These are phyloP conservation scores for Copidosoma floridanum DNA, from an alignment of 1,140 invertebrate species.

Conservation along the genomic window DNA sequence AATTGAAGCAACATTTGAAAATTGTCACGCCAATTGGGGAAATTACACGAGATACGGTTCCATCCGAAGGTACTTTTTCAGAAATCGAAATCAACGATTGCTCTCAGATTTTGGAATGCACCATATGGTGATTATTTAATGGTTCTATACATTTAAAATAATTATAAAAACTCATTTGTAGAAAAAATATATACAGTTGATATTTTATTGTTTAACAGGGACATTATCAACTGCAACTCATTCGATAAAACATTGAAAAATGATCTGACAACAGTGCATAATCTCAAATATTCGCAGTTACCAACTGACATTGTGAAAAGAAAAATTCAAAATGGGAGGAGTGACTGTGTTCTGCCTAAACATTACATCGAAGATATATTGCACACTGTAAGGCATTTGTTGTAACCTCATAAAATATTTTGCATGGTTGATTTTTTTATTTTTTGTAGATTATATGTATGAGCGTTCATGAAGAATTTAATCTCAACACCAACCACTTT, in stretches of 20 bases:
- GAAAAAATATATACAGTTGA: background rate
- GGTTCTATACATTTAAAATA: background rate
- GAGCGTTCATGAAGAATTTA: slow-evolving; percentile 41
- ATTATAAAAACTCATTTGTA: background rate
- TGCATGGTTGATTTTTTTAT: background rate
- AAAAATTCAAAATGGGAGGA: slow-evolving; percentile 31
- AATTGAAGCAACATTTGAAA: slow-evolving; percentile 32
- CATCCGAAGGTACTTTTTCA: background rate
- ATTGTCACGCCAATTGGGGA: slow-evolving; percentile 19
- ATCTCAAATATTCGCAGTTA: slow-evolving; percentile 40
- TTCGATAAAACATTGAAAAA: slow-evolving; percentile 30
- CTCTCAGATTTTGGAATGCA: slow-evolving; percentile 36
- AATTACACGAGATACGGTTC: slow-evolving; percentile 17
- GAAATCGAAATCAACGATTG: slow-evolving; percentile 18
- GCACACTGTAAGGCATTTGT: slow-evolving; percentile 21
- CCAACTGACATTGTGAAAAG: slow-evolving; percentile 21
- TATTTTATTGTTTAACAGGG: slow-evolving; percentile 30
- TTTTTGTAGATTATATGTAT: slow-evolving; percentile 38
- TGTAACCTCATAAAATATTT: slow-evolving; percentile 21
- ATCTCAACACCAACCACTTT: slow-evolving; percentile 35
- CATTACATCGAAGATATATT: slow-evolving; percentile 31
- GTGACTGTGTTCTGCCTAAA: slow-evolving; percentile 27
- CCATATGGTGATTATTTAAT: slow-evolving; percentile 39
- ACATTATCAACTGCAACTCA: slow-evolving; percentile 37
- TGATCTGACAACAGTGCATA: background rate